Conservation (phyloP, 2,888 invertebrate genomes). For the Dermolepida albohirtum region DNA sequence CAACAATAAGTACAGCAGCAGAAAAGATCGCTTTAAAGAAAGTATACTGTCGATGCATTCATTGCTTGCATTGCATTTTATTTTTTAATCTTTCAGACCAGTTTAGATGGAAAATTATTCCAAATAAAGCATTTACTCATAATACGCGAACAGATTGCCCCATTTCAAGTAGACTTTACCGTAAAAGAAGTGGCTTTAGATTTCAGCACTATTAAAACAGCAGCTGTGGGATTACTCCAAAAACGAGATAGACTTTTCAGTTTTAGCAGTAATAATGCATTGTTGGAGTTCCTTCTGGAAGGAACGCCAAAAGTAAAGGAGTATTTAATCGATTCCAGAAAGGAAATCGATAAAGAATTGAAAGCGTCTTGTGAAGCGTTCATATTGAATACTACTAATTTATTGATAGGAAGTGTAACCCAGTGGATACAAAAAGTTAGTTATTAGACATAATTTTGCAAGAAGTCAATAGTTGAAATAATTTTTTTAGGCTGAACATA, state of each 20-base stretch:
- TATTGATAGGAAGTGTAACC: conserved; percentile 80
- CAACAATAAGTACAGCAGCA: conserved; percentile 87
- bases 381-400: conserved; percentile 81
- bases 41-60: conserved; percentile 59
- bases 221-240: conserved; percentile 80
- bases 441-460: conserved; percentile 45
- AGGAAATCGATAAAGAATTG: conserved; percentile 94
- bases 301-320: conserved; percentile 95
- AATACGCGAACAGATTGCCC: conserved; percentile 96
- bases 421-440: conserved; percentile 79
- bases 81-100: conserved; percentile 67
- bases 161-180: conserved; percentile 95
- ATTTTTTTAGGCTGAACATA: conserved; percentile 47
- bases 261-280: conserved; percentile 85
- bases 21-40: conserved; percentile 81
- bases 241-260: conserved; percentile 86
- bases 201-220: conserved; percentile 91
- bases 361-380: conserved; percentile 91
- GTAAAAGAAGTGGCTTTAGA: conserved; percentile 94
- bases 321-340: conserved; percentile 92
- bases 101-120: conserved; percentile 96
- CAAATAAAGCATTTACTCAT: conserved; percentile 98
- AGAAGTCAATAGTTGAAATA: conserved; percentile 20
- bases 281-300: conserved; percentile 91
- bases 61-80: conserved; percentile 17